Evolutionary conservation across 1,140 invertebrate genomes (phyloP).

Genomic region (Pogonognathellus flavescens): DNA sequence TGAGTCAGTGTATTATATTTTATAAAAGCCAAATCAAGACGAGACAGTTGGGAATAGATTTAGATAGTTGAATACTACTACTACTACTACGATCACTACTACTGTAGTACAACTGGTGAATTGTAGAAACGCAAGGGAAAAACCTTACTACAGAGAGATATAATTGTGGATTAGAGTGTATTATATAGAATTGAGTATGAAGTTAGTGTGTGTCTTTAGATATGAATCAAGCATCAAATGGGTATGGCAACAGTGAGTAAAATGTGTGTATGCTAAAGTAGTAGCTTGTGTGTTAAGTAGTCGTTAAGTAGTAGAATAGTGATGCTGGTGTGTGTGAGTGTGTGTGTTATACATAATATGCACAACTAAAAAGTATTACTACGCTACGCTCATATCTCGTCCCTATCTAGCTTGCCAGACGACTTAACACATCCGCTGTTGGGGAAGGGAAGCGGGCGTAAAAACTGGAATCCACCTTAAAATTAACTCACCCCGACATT

Average conservation of each 20-base stretch:
- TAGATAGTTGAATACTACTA: not conserved
- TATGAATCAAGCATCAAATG: constrained; percentile 39
- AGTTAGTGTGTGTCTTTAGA: not conserved
- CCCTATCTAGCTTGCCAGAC: constrained; percentile 33
- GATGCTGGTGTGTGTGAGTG: not conserved
- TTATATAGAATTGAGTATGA: not conserved
- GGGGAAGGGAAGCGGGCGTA: constrained; percentile 53
- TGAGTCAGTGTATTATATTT: constrained; percentile 1
- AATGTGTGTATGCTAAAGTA: constrained; percentile 21
- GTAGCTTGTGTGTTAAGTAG: constrained; percentile 17
- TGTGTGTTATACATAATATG: too few species aligned
- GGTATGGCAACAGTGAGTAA: constrained; percentile 13
- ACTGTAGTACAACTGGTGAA: not conserved
- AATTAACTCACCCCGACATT: constrained; percentile 50
- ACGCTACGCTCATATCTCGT: constrained; percentile 4
- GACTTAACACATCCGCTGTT: constrained; percentile 59
- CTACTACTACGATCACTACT: not conserved
- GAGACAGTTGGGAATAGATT: constrained; percentile 37
- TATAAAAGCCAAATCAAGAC: constrained; percentile 28
- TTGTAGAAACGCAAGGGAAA: not conserved
- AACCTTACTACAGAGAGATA: not conserved
- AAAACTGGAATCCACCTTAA: constrained; percentile 51
- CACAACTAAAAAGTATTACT: too few species aligned
- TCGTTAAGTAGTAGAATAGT: not conserved
- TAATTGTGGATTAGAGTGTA: not conserved